Base-by-base conservation (phyloP, 2,797 vertebrate species). In the Diceros bicornis region DNA sequence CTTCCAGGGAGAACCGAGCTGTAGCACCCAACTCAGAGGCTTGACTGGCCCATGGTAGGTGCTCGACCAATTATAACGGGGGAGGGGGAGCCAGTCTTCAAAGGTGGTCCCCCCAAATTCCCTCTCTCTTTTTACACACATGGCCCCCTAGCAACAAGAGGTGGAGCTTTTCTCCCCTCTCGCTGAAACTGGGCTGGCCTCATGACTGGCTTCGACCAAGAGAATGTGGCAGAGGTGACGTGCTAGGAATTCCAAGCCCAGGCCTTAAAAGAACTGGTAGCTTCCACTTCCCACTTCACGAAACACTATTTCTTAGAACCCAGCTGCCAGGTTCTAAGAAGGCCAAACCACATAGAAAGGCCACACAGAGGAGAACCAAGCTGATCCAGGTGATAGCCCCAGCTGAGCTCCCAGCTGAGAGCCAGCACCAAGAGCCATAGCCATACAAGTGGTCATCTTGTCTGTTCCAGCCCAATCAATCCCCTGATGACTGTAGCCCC, bases 391-490 rank as follows among this genome's bases (percentile, higher is more conserved):
- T 0, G 27, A 32, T 2, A 37, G n/a, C 21, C 20, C 18, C 66
- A 0, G 14, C 17, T 50, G 23, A 50, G 29, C 59, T 71, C 57
- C 59, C 23, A 21, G 47, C 34, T 74, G 29, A 62, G 13, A 50
- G 41, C 52, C 59, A 52, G 47, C 29, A 61, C 57, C 27, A 6
- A 23, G 3, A 0, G n/a, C 44, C n/a, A 68, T 4, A 23, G 27
- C 18, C 52, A 10, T 5, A 2, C 27, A 41, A 16, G 23, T 0
- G 34, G 50, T 62, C 78, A 4, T 3, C 32, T 3, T 4, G 23
- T 47, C 27, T 4, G 1, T 13, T 12, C 21, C 37, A 37, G 74
- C 78, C 47, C 78, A 16, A 1, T n/a, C 4, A n/a, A 8, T 8
- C 12, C 77, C 7, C 7, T 4, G 13, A 14, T 7, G 82, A 23